These are phyloP conservation scores for Poeciliopsis gracilis DNA, from an alignment of 2,797 vertebrate species.

Conservation along the genomic window DNA sequence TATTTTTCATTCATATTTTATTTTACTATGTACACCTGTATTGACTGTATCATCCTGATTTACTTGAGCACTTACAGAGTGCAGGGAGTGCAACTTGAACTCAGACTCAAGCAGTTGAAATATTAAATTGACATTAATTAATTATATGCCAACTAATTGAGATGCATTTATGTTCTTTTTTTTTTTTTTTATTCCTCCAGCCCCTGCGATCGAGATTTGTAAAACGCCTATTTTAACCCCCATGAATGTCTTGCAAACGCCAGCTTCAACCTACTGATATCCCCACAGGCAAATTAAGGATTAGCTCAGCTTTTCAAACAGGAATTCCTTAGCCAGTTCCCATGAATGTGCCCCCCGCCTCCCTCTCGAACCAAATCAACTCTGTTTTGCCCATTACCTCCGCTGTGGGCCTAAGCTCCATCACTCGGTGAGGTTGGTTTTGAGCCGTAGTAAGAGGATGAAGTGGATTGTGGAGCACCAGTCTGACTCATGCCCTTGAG, in stretches of 20 bases:
- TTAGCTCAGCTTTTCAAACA: conserved; percentile 76
- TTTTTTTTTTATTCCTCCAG: conserved; percentile 42
- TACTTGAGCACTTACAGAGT: neutral
- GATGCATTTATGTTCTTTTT: conserved; percentile 25
- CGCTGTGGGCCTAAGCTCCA: conserved; percentile 58
- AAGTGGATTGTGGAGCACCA: conserved; percentile 69
- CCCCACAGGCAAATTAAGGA: conserved; percentile 83
- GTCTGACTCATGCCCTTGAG: conserved; percentile 76
- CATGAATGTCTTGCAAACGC: conserved; percentile 71
- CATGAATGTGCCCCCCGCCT: conserved; percentile 63
- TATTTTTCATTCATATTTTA: neutral
- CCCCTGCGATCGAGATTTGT: conserved; percentile 51
- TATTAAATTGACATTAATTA: neutral
- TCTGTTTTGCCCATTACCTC: conserved; percentile 58
- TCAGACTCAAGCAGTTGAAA: neutral
- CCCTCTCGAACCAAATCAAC: conserved; percentile 59
- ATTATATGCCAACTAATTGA: neutral
- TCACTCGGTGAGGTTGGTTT: conserved; percentile 56
- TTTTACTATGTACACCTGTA: neutral
- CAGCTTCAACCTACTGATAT: conserved; percentile 71
- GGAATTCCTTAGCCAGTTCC: conserved; percentile 69
- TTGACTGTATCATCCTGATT: neutral
- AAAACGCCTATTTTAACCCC: conserved; percentile 55
- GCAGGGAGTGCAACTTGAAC: neutral
- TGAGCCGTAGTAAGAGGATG: conserved; percentile 76